Conservation (phyloP, 2,113 vertebrate species). For the Caloenas nicobarica region DNA sequence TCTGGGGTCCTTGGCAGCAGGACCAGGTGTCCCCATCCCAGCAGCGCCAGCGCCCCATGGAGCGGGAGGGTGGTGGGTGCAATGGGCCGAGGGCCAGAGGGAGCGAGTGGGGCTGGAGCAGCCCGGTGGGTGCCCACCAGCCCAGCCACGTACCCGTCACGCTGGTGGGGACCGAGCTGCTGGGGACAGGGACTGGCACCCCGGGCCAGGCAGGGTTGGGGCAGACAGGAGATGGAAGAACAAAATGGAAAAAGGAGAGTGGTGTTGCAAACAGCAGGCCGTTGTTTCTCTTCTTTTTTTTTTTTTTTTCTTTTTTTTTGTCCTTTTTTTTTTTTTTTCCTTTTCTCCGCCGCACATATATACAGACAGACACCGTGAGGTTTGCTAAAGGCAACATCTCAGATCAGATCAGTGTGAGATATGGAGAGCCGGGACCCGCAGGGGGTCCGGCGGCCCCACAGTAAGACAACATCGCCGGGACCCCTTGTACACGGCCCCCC, state of each 20-base stretch:
- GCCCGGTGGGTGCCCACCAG: background rate
- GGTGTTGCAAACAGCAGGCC: constrained; percentile 56
- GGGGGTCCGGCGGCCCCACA: constrained; percentile 7
- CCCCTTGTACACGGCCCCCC: background rate
- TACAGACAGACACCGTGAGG: constrained; percentile 69
- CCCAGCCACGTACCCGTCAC: background rate
- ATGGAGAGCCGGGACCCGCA: constrained; percentile 45
- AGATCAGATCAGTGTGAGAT: constrained; percentile 72
- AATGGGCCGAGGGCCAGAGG: background rate
- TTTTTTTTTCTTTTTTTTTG: background rate
- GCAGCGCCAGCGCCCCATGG: background rate
- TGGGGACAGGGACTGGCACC: background rate
- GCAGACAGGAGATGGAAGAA: constrained; percentile 11
- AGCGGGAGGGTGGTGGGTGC: background rate
- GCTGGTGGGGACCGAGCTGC: background rate
- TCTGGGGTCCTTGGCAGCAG: background rate
- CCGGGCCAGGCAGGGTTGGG: background rate
- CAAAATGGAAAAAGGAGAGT: constrained; percentile 18
- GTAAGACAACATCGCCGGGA: constrained; percentile 38
- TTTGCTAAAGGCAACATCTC: constrained; percentile 75
- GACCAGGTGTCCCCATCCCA: background rate
- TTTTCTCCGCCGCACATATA: constrained; percentile 40
- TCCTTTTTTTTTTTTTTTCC: background rate
- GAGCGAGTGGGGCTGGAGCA: background rate
- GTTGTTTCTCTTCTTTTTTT: background rate